Conservation (phyloP, 2,797 vertebrate genomes). For the Falco novaeseelandiae region DNA sequence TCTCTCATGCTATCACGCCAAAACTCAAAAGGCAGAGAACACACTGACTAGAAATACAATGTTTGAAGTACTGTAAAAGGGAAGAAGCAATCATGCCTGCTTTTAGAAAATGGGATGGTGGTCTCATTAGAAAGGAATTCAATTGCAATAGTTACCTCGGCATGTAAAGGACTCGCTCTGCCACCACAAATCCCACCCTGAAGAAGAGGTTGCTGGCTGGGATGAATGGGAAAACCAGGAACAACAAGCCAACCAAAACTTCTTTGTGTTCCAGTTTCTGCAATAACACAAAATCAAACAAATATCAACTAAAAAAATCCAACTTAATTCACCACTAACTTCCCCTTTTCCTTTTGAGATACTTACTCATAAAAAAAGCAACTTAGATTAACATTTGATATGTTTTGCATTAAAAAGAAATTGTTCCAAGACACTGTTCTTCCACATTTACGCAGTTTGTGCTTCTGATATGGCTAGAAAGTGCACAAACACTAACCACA, state of each 20-base stretch:
- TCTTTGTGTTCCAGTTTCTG: constrained; percentile 89
- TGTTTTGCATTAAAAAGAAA: neutral
- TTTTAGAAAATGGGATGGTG: constrained; percentile 35
- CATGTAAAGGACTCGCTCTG: constrained; percentile 97
- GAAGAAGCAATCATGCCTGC: neutral
- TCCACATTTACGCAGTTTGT: neutral
- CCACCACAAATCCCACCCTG: constrained; percentile 97
- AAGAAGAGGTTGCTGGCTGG: constrained; percentile 98
- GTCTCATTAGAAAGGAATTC: constrained; percentile 52
- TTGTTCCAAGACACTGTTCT: neutral
- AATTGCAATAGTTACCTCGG: constrained; percentile 85
- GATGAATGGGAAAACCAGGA: constrained; percentile 95
- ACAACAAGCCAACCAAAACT: constrained; percentile 89
- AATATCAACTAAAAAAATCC: constrained; percentile 52
- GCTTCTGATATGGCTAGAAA: neutral
- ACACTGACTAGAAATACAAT: neutral
- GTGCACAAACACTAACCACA: neutral
- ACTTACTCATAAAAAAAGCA: neutral
- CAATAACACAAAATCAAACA: constrained; percentile 75
- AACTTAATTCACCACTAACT: neutral
- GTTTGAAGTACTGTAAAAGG: neutral
- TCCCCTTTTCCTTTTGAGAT: constrained; percentile 1
- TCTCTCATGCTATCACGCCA: neutral
- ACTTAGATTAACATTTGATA: neutral
- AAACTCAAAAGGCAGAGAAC: constrained; percentile 32